Evolutionary conservation across 2,888 invertebrate species (phyloP), one percentile per base, ranked within the genome.

Genomic region (Falcaria lacertinaria): DNA sequence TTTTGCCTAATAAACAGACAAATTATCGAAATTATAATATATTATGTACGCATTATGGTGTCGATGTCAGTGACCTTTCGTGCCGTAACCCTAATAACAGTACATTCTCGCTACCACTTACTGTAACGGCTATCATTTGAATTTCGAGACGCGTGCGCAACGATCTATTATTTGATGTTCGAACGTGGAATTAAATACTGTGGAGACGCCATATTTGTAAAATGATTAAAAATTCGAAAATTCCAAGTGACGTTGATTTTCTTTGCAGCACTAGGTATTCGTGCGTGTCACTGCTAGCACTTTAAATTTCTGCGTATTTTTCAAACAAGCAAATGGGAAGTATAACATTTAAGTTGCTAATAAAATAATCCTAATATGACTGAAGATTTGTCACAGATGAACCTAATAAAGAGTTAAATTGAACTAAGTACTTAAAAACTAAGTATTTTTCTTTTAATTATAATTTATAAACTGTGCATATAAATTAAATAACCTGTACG

Each of bases 41-140:
- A 25, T 48, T n/a, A n/a, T n/a, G n/a, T n/a, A 55, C 40, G 28
- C 34, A 47, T 35, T 54, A 39, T 48, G 50, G 44, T 39, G 40
- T 41, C 48, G 45, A 50, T 58, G 64, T 61, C 66, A 60, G 45
- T 48, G 69, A 56, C 69, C 71, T 64, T 58, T 64, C 52, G 16
- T 45, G 42, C 47, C 52, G 44, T 69, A 60, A 66, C 69, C 69
- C 68, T 61, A 63, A 68, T 64, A 67, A 64, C 60, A 54, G 69
- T 67, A 64, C 54, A 47, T 66, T 63, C 52, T 47, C 52, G 41
- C 48, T 49, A 41, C 41, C 43, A 48, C 43, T 48, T 46, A 39
- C 41, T 43, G 35, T 50, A 59, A 60, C 55, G 47, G 47, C 47
- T 59, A 54, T 52, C 55, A 57, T 67, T 68, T 64, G 57, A 71